A percentile compares a stretch with the other conserved stretches of the same genome.
These are phyloP conservation scores for Anomalospiza imberbis DNA, from an alignment of 2,797 vertebrate genomes.

Conservation along the genomic window DNA sequence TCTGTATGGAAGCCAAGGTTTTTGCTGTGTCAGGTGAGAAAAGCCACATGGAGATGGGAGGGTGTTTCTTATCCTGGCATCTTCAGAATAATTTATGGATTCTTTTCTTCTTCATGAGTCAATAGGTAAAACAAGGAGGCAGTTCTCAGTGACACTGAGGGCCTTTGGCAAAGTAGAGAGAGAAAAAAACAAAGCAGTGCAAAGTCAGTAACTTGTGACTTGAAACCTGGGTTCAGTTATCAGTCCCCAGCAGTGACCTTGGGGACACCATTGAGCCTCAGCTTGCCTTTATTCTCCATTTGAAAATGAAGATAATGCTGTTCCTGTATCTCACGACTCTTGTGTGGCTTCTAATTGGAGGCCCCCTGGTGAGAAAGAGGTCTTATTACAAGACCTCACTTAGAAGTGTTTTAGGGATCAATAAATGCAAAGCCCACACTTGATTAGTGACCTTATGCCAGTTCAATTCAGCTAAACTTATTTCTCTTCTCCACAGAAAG, in stretches of 20 bases:
- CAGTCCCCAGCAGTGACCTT: background rate
- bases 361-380: background rate
- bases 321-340: background rate
- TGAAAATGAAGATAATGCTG: background rate
- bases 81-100: background rate
- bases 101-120: background rate
- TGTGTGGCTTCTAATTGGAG: background rate
- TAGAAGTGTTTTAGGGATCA: background rate
- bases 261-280: background rate
- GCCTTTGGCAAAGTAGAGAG: background rate
- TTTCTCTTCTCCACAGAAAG: background rate
- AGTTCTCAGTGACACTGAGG: background rate
- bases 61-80: background rate
- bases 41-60: rapidly evolving
- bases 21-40: background rate
- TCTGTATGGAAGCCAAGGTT: background rate
- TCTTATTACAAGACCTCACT: background rate
- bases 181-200: background rate
- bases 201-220: background rate
- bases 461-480: background rate
- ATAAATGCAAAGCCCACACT: background rate
- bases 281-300: background rate
- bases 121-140: background rate
- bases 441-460: background rate
- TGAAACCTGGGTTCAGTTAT: constrained; percentile 12